Base-by-base conservation (phyloP, 2,113 vertebrate species). In the Chloropsis hardwickii region DNA sequence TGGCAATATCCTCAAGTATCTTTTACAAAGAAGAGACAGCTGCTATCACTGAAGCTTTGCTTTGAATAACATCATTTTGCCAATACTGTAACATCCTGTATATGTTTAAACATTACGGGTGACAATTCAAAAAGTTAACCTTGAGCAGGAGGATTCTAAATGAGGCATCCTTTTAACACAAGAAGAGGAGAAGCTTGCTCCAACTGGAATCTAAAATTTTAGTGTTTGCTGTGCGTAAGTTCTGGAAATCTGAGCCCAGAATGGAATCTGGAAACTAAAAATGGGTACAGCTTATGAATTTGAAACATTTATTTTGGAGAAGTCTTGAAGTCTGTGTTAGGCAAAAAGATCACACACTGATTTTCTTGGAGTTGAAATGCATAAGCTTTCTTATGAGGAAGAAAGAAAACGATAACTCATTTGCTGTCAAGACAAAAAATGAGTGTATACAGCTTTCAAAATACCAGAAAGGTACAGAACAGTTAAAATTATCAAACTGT, bases 241-340 rank as follows among this genome's bases (percentile, higher is more conserved):
- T 94, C 77, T 70, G 72, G 67, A 80, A 83, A 92, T 86, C 56
- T 56, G 77, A 94, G 70, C 77, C 69, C 69, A 83, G 60, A 94
- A 90, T 79, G 81, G 92, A 89, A 89, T 87, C 44, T 61, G 69
- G 60, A 94, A 94, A 66, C 81, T 92, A 92, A 94, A 97, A 95
- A 79, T 67, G 77, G 33, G 31, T 64, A 37, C 53, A 84, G 44
- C 35, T 67, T 79, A 71, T 94, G 86, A 74, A 93, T 82, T 81
- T 71, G n/a, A 92, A 94, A 84, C 5, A 10, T 51, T 93, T 81
- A n/a, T 88, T 94, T 93, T 58, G 82, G 51, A 90, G 40, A 83
- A 77, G 22, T 77, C 69, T 92, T 93, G 31, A 40, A 80, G 35
- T 44, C 39, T 94, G 4, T 56, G 29, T 88, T 92, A 57, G 58